Evolutionary conservation across 2,888 invertebrate genomes (phyloP), one percentile per base, ranked within the genome.

Genomic region (Thalpophila matura): DNA sequence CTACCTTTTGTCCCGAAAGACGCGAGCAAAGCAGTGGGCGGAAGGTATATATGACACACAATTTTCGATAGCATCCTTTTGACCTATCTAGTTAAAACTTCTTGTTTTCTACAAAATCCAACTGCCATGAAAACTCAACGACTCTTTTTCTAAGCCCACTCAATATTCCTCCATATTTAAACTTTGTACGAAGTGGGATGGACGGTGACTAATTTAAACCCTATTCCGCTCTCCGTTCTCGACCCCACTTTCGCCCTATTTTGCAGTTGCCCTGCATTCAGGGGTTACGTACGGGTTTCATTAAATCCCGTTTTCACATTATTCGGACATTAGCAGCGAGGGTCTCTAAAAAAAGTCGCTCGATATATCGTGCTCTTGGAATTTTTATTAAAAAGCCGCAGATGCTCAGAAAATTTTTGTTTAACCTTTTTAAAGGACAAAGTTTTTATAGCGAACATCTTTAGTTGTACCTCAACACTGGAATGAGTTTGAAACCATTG

Each of bases 351-450:
- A 54, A 72, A 63, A 56, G 10, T 55, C 40, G 2, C 10, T 45
- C 57, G 51, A 59, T 47, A 68, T 62, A 57, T 59, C 38, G 33
- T 12, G 16, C 29, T 12, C 6, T 33, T 33, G 20, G n/a, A 27
- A 20, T 50, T 66, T 69, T 59, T 59, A 66, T 69, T 54, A 67
- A 74, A 72, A 45, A 43, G 33, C 45, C 45, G 29, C 54, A 60
- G 45, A 54, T 51, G 40, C 12, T 16, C n/a, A n/a, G 29, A 7
- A 22, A 40, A 9, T 16, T 42, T 46, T 53, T 53, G 12, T 10
- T 35, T 9, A 24, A 49, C 14, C 47, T 73, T 68, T 53, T 35
- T 38, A 22, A 38, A 45, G 20, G 14, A 29, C 4, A 16, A 59
- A 53, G 38, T 69, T 73, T 67, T 53, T 63, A 49, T 33, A 42